phyloP scores from a whole-genome alignment of 2,888 invertebrate species.

The Ectropis crepuscularia region DNA sequence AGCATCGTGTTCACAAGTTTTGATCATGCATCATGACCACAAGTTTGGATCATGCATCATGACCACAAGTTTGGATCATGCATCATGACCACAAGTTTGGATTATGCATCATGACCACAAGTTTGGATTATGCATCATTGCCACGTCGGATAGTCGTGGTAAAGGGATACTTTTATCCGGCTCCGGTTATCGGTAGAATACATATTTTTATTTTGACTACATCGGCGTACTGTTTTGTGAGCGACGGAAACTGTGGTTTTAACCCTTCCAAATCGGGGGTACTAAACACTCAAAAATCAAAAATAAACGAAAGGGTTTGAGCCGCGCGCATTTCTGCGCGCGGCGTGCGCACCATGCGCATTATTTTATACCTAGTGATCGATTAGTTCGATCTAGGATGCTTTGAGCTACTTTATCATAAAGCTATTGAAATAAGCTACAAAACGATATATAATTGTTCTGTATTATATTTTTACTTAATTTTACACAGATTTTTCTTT shows the following conservation, averaged over 20 bases:
- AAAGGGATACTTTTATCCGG: slow-evolving; percentile 55
- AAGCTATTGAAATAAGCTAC: too few species aligned
- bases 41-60: slow-evolving; percentile 40
- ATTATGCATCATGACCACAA: slow-evolving; percentile 34
- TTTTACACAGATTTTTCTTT: too few species aligned
- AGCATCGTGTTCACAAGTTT: slow-evolving; percentile 52
- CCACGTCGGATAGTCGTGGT: slow-evolving; percentile 62
- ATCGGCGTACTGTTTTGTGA: slow-evolving; percentile 2
- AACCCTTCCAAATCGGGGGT: too few species aligned
- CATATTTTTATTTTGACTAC: background rate
- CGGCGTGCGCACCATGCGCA: too few species aligned
- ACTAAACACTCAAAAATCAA: too few species aligned
- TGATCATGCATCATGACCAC: slow-evolving; percentile 38
- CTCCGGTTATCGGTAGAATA: slow-evolving; percentile 49
- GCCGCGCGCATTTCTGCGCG: too few species aligned
- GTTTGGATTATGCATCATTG: slow-evolving; percentile 37
- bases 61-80: slow-evolving; percentile 46
- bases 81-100: slow-evolving; percentile 46
- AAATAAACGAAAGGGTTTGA: too few species aligned
- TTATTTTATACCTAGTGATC: too few species aligned
- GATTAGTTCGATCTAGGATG: too few species aligned
- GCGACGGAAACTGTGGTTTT: background rate
- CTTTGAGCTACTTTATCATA: too few species aligned
- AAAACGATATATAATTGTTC: too few species aligned
- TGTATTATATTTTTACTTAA: too few species aligned